phyloP scores from a whole-genome alignment of 2,113 vertebrate genomes.

The Galeopterus variegatus region DNA sequence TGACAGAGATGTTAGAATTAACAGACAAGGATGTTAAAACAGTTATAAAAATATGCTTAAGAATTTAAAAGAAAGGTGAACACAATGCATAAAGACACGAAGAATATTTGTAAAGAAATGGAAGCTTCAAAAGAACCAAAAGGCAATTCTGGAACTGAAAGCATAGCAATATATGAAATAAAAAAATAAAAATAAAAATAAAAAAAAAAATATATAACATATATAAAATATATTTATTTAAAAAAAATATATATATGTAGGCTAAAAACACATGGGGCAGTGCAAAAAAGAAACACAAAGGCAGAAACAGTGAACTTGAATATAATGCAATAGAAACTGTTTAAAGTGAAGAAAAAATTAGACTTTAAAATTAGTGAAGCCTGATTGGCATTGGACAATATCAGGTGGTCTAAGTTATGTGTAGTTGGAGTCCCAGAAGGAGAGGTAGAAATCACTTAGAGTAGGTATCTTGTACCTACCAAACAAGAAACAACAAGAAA shows the following conservation, averaged over 20 bases:
- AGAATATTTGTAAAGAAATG: neutral
- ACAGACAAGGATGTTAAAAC: neutral
- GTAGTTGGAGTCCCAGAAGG: neutral
- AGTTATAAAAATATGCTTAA: neutral
- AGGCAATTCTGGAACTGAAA: conserved; percentile 6
- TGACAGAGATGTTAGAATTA: neutral
- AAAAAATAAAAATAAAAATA: neutral
- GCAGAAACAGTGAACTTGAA: neutral
- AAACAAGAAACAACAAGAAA: neutral
- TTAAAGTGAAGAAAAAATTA: neutral
- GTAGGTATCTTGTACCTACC: neutral
- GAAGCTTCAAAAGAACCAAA: neutral
- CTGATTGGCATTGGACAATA: neutral
- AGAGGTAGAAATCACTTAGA: neutral
- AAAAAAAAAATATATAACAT: neutral
- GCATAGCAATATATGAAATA: neutral
- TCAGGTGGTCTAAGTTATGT: neutral
- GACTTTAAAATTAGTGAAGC: neutral
- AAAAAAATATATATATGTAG: neutral
- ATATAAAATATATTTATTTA: too few species aligned
- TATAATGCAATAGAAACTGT: neutral
- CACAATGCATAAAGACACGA: neutral
- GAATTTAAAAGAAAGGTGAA: neutral
- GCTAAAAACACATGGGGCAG: neutral
- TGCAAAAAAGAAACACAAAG: neutral